These are phyloP conservation scores for Ooceraea biroi DNA, from an alignment of 1,140 invertebrate genomes.

Conservation along the genomic window DNA sequence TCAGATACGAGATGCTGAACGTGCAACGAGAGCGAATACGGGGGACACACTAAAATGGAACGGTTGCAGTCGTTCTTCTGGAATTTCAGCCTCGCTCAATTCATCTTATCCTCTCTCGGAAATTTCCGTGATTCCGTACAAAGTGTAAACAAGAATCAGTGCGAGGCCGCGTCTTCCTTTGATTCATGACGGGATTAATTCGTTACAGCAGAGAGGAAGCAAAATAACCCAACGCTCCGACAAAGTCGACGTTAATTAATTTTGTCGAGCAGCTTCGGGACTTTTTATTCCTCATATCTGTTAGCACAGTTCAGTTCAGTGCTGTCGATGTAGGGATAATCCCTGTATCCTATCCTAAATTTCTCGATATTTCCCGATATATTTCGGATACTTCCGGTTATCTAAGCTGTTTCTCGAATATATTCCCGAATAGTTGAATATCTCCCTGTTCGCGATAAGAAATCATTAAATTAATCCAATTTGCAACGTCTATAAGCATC, in stretches of 20 bases:
- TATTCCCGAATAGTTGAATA: too few relatives aligned
- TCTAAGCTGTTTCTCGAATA: not conserved
- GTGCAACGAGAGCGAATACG: constrained; percentile 10
- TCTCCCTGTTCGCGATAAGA: not conserved
- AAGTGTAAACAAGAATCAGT: constrained; percentile 45
- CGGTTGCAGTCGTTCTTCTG: not conserved
- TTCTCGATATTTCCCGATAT: too few relatives aligned
- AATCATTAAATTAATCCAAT: constrained; percentile 27
- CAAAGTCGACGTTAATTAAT: constrained; percentile 46
- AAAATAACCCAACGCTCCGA: constrained; percentile 13
- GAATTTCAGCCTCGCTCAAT: constrained; percentile 9
- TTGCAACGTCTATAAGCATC: not conserved
- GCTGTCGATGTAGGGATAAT: too few relatives aligned
- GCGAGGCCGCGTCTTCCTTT: constrained; percentile 6
- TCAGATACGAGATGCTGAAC: not conserved
- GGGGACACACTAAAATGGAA: not conserved
- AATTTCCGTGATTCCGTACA: constrained; percentile 25
- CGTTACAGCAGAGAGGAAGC: constrained; percentile 20
- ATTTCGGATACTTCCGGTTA: not conserved
- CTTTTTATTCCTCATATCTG: constrained; percentile 4
- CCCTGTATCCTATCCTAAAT: too few relatives aligned
- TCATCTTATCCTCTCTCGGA: not conserved
- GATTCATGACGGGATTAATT: constrained; percentile 41
- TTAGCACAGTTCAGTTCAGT: not conserved
- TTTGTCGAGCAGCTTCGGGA: constrained; percentile 22